Percentiles rank a stretch among this genome's conserved stretches.
phyloP scores from a whole-genome alignment of 2,888 invertebrate species.

The Anticlea derivata region DNA sequence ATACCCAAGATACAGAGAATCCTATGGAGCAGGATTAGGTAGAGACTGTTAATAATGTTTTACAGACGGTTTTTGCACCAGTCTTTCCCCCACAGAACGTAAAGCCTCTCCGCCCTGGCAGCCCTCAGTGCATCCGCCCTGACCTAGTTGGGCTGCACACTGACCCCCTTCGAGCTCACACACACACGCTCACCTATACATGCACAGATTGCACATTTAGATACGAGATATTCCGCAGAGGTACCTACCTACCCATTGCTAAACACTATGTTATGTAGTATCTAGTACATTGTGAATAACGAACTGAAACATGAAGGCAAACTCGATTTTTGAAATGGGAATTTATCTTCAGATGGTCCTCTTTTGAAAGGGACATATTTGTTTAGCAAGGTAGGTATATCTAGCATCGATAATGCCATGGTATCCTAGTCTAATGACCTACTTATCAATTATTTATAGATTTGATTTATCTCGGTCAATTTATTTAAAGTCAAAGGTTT shows the following conservation, averaged over 20 bases:
- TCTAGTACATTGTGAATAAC: constrained; percentile 47
- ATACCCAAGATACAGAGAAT: no score
- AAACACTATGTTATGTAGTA: constrained; percentile 19
- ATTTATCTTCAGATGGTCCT: constrained; percentile 16
- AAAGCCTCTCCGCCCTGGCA: constrained; percentile 12
- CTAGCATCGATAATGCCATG: no score
- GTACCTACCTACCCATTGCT: constrained; percentile 35
- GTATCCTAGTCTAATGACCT: no score
- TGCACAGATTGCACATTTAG: constrained; percentile 38
- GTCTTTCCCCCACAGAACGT: not conserved
- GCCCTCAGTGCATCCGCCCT: constrained; percentile 64
- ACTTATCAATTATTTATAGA: no score
- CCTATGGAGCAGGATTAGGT: no score
- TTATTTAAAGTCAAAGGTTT: no score
- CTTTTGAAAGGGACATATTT: constrained; percentile 14
- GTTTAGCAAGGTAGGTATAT: not conserved
- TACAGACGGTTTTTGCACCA: not conserved
- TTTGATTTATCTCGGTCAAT: no score
- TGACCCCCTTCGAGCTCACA: constrained; percentile 56
- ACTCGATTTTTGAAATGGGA: constrained; percentile 35
- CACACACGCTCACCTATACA: constrained; percentile 36
- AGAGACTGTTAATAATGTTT: no score
- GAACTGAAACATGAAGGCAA: constrained; percentile 58
- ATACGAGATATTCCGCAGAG: constrained; percentile 37
- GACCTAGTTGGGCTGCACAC: constrained; percentile 77